A percentile compares a stretch with the other conserved stretches of the same genome.
These are phyloP conservation scores for Tipula confusa DNA, from an alignment of 2,888 invertebrate species.

Conservation along the genomic window DNA sequence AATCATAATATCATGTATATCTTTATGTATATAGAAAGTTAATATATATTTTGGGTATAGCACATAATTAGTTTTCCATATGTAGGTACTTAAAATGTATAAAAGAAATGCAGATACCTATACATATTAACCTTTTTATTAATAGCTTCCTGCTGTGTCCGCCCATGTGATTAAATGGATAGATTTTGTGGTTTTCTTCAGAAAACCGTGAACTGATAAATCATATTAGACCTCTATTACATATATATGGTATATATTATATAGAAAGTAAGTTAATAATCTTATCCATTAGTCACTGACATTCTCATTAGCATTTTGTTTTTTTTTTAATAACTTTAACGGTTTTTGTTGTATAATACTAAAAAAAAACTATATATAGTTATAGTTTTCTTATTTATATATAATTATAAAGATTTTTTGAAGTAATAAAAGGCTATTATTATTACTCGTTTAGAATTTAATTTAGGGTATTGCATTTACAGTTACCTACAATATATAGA, in stretches of 20 bases:
- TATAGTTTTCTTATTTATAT: neutral
- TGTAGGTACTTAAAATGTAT: neutral
- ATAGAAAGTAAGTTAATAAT: neutral
- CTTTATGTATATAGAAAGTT: neutral
- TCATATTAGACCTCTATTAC: neutral
- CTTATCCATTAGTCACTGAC: constrained; percentile 13
- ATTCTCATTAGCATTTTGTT: constrained; percentile 25
- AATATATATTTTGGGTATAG: neutral
- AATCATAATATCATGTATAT: neutral
- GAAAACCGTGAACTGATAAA: neutral
- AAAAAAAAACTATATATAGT: too few relatives aligned
- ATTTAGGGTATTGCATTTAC: neutral
- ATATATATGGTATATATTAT: neutral
- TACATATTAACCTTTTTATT: neutral
- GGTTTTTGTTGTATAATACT: neutral
- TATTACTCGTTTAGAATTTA: neutral
- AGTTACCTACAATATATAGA: too few relatives aligned
- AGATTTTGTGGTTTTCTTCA: neutral
- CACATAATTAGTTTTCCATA: neutral
- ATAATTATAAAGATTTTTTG: neutral
- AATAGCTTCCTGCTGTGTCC: neutral
- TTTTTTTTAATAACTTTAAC: constrained; percentile 13
- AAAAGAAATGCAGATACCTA: neutral
- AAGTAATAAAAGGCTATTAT: neutral
- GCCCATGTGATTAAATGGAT: neutral